phyloP scores from a whole-genome alignment of 2,113 vertebrate genomes.

The Sebastes schlegelii region DNA sequence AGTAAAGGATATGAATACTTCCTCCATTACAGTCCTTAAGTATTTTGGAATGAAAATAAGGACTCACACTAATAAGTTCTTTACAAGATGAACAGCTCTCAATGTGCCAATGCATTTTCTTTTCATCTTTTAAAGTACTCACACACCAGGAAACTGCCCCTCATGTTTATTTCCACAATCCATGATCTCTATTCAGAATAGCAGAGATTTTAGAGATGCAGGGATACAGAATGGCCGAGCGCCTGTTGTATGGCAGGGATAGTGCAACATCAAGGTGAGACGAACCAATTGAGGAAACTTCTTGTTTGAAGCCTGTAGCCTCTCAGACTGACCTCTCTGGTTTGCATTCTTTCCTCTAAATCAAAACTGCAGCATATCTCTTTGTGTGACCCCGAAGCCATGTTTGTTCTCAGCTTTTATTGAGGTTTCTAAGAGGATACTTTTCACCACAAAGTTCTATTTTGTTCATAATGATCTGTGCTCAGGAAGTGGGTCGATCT shows the following conservation, averaged over 20 bases:
- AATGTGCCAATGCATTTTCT: not conserved
- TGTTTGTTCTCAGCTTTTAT: conserved; percentile 7
- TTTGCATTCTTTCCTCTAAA: conserved; percentile 31
- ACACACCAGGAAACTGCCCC: conserved; percentile 4
- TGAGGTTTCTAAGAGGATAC: conserved; percentile 37
- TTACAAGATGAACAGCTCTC: not conserved
- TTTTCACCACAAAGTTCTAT: conserved; percentile 22
- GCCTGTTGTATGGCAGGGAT: conserved; percentile 2
- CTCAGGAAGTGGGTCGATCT: conserved; percentile 12
- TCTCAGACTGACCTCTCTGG: conserved; percentile 12
- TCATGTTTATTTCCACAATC: conserved; percentile 24
- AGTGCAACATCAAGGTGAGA: conserved; percentile 39
- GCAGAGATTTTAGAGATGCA: conserved; percentile 8
- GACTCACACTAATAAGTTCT: not conserved
- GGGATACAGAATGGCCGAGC: conserved; percentile 2
- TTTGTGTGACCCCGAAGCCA: conserved; percentile 29
- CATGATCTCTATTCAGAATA: not conserved
- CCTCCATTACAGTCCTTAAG: not conserved
- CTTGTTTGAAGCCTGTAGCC: conserved; percentile 36
- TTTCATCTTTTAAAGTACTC: not conserved
- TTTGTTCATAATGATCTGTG: conserved; percentile 20
- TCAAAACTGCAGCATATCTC: conserved; percentile 13
- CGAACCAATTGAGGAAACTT: conserved; percentile 37
- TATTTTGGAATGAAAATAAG: not conserved
- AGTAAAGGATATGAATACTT: not conserved